Conservation (phyloP, 2,888 invertebrate genomes). For the Drosophila tanythrix region DNA sequence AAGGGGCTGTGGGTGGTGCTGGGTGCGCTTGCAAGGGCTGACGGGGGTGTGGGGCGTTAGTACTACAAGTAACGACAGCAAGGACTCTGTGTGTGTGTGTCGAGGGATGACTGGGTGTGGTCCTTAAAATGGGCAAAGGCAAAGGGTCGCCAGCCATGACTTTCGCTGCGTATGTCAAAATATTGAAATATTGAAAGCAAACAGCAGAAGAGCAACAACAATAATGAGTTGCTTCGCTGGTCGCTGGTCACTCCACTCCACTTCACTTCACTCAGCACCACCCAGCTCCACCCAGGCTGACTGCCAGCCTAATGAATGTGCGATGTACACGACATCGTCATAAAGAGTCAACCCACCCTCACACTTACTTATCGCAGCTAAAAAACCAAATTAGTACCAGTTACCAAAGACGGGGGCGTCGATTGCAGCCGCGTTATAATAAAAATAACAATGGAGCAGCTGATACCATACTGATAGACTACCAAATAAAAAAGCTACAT, state of each 20-base stretch:
- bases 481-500: conserved; percentile 1
- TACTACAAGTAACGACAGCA: conserved; percentile 25
- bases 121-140: conserved; percentile 15
- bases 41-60: neutral
- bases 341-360: conserved; percentile 49
- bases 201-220: conserved; percentile 60
- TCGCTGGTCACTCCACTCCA: neutral
- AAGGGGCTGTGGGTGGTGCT: conserved; percentile 14
- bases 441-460: conserved; percentile 26
- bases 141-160: conserved; percentile 56
- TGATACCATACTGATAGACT: conserved; percentile 3
- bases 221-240: conserved; percentile 26
- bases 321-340: conserved; percentile 74
- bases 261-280: neutral
- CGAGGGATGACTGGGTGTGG: conserved; percentile 54
- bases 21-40: neutral
- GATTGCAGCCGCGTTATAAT: conserved; percentile 69
- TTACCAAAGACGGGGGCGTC: conserved; percentile 31
- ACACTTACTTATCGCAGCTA: conserved; percentile 7
- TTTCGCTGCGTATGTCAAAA: conserved; percentile 77
- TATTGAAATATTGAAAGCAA: conserved; percentile 76
- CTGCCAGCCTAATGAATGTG: conserved; percentile 71
- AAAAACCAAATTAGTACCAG: conserved; percentile 68
- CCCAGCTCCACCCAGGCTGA: conserved; percentile 5
- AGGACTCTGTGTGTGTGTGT: conserved; percentile 27